Evolutionary conservation across 2,797 vertebrate genomes (phyloP).

Genomic region (Galaxias olidus): DNA sequence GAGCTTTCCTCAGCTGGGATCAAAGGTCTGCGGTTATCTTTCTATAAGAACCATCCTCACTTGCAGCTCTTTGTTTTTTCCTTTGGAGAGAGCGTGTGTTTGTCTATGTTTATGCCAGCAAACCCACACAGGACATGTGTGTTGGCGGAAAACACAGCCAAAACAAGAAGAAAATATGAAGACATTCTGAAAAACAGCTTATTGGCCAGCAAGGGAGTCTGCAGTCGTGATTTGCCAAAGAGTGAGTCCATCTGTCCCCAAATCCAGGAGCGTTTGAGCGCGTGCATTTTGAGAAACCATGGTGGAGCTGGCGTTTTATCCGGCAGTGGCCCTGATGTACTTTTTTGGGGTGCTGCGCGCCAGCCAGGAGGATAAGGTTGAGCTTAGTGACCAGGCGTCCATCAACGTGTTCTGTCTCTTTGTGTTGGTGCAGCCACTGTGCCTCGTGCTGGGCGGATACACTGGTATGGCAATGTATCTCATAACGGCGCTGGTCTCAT

Average conservation of each 20-base stretch:
- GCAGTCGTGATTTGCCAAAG: neutral
- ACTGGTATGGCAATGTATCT: conserved; percentile 76
- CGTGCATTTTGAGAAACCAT: conserved; percentile 42
- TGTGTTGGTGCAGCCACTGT: conserved; percentile 77
- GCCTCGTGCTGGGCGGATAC: conserved; percentile 73
- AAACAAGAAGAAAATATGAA: neutral
- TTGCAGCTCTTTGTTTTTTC: conserved; percentile 22
- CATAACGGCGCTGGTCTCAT: conserved; percentile 73
- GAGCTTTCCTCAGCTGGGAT: conserved; percentile 31
- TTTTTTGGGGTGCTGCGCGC: conserved; percentile 76
- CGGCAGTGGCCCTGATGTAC: conserved; percentile 76
- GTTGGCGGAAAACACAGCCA: conserved; percentile 22
- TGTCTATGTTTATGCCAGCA: conserved; percentile 2
- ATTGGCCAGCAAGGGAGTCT: neutral
- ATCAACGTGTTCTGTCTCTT: conserved; percentile 83
- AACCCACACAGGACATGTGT: conserved; percentile 40
- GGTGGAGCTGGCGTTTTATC: conserved; percentile 76
- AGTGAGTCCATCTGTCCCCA: neutral
- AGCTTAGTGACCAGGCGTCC: conserved; percentile 73
- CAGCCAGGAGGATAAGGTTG: conserved; percentile 59
- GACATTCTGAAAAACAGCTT: neutral
- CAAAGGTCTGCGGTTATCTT: conserved; percentile 60
- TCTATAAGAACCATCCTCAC: conserved; percentile 32
- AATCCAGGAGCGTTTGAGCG: neutral
- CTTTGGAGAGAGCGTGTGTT: conserved; percentile 1